Evolutionary conservation across 2,888 invertebrate genomes (phyloP), one percentile per base, ranked within the genome.

Genomic region (Pherbina coryleti): DNA sequence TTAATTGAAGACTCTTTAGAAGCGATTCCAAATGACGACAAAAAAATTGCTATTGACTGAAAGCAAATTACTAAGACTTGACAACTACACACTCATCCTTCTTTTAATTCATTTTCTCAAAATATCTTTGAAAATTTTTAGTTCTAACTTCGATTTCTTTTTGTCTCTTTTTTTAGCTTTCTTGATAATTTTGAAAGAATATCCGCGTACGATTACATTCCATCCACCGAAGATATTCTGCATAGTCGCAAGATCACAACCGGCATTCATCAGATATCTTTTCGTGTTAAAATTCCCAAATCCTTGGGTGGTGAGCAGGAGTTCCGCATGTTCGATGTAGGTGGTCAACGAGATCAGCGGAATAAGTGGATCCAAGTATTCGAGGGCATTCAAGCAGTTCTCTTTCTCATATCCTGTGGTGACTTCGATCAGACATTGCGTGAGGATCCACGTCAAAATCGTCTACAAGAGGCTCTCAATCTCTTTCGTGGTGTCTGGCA

Each of bases 291-390:
- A 90, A 92, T 94, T 8, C 93, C 94, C 5, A 93, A 92, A 85
- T 92, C 92, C 64, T 92, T 93, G 90, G 94, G 94, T 0, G 94
- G 94, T 0, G 88, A 91, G 7, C 94, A 95, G 84, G 92, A 93
- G 34, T 95, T 95, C 86, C 94, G 94, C 91, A 95, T 96, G 93
- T 95, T 93, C 83, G 96, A 96, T 85, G 96, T 96, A 0, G 96
- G 96, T 0, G 96, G 96, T 0, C 96, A 96, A 87, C 90, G 94
- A 77, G 95, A 95, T 14, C 94, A 95, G 85, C 90, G 96, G 77
- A 94, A 94, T 83, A 95, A 95, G 88, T 96, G 96, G 96, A 95
- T 96, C 82, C 93, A 94, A 92, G 95, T 94, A 0, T 96, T 96
- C 84, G 95, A 95, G 87, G 95, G 95, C 3, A 95, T 95, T 82